These are phyloP conservation scores for Oligia strigilis DNA, from an alignment of 2,888 invertebrate genomes.

Conservation along the genomic window DNA sequence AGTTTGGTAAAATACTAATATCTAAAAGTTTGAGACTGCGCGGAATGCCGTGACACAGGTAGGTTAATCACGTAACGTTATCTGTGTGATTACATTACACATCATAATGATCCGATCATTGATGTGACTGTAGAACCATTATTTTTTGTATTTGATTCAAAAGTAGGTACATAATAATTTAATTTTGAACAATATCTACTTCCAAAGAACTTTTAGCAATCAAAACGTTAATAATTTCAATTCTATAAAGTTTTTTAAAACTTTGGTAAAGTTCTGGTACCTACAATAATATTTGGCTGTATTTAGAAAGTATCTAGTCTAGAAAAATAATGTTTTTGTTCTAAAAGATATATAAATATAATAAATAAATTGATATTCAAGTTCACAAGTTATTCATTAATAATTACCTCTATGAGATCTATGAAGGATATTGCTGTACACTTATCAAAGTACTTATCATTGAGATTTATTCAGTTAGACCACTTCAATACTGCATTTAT, in stretches of 20 bases:
- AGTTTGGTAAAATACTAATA: conserved; percentile 30
- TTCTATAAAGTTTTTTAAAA: conserved; percentile 1
- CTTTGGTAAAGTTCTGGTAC: background rate
- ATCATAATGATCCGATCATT: conserved; percentile 31
- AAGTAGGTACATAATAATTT: background rate
- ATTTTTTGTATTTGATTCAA: background rate
- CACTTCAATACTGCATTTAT: background rate
- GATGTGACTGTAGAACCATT: conserved; percentile 4
- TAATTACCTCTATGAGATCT: background rate
- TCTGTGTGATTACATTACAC: conserved; percentile 61
- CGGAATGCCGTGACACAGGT: conserved; percentile 59
- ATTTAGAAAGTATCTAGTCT: background rate
- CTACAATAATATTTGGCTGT: background rate
- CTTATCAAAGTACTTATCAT: background rate
- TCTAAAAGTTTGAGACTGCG: conserved; percentile 35
- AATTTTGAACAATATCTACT: background rate
- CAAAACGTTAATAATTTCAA: background rate
- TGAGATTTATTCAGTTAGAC: background rate
- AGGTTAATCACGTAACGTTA: conserved; percentile 65
- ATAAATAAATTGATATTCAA: no score
- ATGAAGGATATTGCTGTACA: background rate
- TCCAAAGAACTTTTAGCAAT: background rate
- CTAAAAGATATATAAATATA: background rate
- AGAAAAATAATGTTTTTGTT: background rate
- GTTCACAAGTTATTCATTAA: background rate